phyloP scores from a whole-genome alignment of 2,113 vertebrate genomes.

The Brachionichthys hirsutus region DNA sequence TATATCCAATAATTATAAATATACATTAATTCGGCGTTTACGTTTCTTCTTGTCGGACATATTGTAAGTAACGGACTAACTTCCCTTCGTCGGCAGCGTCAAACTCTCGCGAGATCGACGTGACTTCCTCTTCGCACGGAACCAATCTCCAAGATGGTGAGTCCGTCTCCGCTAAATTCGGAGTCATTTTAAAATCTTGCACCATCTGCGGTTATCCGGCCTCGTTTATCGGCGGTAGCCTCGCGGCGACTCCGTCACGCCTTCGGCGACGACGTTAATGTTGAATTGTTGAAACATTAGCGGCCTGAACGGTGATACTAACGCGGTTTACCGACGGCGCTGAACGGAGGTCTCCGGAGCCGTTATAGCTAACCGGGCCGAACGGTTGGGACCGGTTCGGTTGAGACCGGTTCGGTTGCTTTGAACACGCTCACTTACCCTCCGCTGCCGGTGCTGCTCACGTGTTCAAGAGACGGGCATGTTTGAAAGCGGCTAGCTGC shows the following conservation, averaged over 20 bases:
- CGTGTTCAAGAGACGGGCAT: no score
- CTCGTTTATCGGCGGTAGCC: accelerated
- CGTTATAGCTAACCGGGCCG: background rate
- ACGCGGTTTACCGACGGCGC: background rate
- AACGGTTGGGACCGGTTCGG: no score
- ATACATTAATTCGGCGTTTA: background rate
- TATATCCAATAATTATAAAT: background rate
- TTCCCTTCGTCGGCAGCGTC: constrained; percentile 35
- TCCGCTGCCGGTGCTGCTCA: no score
- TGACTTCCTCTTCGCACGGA: constrained; percentile 78
- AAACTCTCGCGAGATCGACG: constrained; percentile 66
- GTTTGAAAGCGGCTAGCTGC: background rate
- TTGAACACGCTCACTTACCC: no score
- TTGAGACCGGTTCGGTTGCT: no score
- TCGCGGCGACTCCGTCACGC: accelerated
- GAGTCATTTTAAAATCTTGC: constrained; percentile 42
- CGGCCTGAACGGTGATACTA: accelerated
- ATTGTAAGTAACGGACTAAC: constrained; percentile 10
- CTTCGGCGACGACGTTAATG: accelerated
- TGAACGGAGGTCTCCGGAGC: background rate
- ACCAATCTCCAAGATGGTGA: constrained; percentile 80
- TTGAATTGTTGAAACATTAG: background rate
- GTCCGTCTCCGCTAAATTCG: background rate
- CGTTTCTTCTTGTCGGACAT: background rate
- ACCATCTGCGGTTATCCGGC: constrained; percentile 43